phyloP scores from a whole-genome alignment of 2,113 vertebrate species.

The Heteronetta atricapilla region DNA sequence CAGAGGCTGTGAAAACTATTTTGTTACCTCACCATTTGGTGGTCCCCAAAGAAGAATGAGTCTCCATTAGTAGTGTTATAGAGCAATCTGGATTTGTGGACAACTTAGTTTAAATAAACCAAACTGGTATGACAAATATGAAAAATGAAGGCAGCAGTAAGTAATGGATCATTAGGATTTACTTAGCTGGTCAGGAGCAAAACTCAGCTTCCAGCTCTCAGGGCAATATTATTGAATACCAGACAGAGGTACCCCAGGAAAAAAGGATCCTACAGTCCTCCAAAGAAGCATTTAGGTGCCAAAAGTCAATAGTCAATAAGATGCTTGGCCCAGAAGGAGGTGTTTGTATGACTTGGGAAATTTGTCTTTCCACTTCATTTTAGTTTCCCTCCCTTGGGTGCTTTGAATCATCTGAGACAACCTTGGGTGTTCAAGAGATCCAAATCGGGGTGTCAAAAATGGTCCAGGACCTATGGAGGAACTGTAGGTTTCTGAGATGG shows the following conservation, averaged over 20 bases:
- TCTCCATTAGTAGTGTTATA: rapidly evolving
- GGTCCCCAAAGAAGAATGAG: neutral
- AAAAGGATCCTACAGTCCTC: neutral
- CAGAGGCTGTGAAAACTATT: neutral
- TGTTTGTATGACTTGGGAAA: neutral
- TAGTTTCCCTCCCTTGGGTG: neutral
- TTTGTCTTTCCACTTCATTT: neutral
- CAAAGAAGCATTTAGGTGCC: neutral
- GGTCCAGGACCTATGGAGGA: neutral
- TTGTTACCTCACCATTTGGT: neutral
- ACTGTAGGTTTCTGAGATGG: neutral
- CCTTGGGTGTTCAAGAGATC: neutral
- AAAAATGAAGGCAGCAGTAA: neutral
- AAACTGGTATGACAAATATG: neutral
- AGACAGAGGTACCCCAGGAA: neutral
- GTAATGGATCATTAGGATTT: neutral
- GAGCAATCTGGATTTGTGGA: neutral
- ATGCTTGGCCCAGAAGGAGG: neutral
- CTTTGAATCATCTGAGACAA: neutral
- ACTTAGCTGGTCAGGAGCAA: neutral
- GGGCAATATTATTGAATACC: neutral
- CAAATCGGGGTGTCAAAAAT: neutral
- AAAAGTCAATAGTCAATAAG: neutral
- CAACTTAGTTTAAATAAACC: neutral
- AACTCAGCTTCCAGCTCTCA: neutral